Percentiles rank a stretch among this genome's conserved stretches.
Conservation (phyloP, 2,113 vertebrate genomes). For the Bothrops jararaca region DNA sequence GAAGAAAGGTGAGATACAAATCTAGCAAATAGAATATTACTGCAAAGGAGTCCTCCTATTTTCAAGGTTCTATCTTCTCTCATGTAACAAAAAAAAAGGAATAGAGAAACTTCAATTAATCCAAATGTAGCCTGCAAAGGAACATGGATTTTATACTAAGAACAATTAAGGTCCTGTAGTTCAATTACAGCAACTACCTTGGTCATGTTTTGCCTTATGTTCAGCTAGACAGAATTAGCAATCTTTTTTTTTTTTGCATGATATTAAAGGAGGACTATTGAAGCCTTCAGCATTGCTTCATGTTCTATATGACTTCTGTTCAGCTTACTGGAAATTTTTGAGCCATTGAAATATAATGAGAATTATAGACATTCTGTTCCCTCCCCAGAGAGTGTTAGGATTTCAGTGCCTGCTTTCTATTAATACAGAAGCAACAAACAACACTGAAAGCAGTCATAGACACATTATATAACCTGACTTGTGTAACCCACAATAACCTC, state of each 20-base stretch:
- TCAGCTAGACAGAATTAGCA: not conserved
- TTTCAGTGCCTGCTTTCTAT: conserved; percentile 3
- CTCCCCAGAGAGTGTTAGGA: not conserved
- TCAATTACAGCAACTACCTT: accelerated
- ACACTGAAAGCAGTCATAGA: not conserved
- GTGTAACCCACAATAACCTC: conserved; percentile 11
- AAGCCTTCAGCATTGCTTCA: not conserved
- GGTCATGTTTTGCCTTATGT: not conserved
- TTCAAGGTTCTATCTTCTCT: not conserved
- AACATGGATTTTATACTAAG: conserved; percentile 15
- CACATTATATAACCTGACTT: not conserved
- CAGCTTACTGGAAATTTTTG: conserved; percentile 32
- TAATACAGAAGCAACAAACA: not conserved
- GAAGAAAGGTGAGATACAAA: not conserved
- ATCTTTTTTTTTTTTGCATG: not conserved
- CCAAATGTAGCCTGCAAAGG: not conserved
- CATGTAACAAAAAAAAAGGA: not conserved
- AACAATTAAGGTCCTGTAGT: conserved; percentile 16
- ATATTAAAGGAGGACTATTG: not conserved
- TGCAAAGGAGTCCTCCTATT: not conserved
- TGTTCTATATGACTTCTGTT: conserved; percentile 3
- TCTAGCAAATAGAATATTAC: not conserved
- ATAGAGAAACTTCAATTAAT: not conserved
- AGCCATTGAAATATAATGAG: conserved; percentile 37
- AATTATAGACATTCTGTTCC: conserved; percentile 17